A percentile compares a stretch with the other conserved stretches of the same genome.
phyloP scores from a whole-genome alignment of 2,113 vertebrate species.

The Scomber scombrus region DNA sequence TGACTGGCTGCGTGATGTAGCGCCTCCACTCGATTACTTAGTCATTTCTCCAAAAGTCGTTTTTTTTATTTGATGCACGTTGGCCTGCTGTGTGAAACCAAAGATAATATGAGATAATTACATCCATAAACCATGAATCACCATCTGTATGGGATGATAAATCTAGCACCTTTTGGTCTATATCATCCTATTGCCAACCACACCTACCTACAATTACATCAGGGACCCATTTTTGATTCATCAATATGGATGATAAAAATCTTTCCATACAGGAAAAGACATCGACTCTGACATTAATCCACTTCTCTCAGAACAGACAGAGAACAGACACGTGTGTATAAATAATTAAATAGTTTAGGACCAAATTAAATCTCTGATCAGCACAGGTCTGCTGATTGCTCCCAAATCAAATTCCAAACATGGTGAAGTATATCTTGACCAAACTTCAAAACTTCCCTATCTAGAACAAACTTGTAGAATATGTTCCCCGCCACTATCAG shows the following conservation, averaged over 20 bases:
- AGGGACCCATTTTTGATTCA: no score
- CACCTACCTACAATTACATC: no score
- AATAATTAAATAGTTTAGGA: not conserved
- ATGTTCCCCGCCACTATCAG: not conserved
- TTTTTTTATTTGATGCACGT: no score
- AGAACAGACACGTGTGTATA: no score
- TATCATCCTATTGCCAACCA: no score
- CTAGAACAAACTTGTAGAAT: constrained; percentile 8
- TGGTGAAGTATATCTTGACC: constrained; percentile 2
- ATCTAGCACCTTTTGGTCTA: no score
- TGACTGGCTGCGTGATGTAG: not conserved
- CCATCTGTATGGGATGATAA: not conserved
- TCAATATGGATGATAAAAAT: no score
- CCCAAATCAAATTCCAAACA: constrained; percentile 7
- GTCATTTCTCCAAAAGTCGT: not conserved
- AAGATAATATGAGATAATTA: not conserved
- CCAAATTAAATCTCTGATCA: not conserved
- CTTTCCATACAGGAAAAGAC: no score
- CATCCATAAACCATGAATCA: not conserved
- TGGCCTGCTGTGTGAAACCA: not conserved
- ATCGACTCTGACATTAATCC: no score
- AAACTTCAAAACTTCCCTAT: constrained; percentile 7
- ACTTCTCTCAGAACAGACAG: no score
- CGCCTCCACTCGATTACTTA: not conserved
- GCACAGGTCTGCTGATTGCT: not conserved